Base-by-base conservation (phyloP, 2,888 invertebrate species). In the Sarcophaga carnaria region DNA sequence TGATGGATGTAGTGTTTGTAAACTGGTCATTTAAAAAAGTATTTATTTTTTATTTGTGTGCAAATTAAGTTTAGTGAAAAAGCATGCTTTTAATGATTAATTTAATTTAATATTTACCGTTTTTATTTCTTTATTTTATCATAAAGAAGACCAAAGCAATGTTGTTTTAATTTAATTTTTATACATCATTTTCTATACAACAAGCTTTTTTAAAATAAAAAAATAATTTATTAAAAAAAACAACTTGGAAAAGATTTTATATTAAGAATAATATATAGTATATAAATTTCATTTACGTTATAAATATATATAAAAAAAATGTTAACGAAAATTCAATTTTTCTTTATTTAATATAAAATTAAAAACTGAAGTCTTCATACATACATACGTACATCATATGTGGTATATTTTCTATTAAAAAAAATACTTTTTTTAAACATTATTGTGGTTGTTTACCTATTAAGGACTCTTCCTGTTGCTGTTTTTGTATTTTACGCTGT, bases 401-500 rank as follows among this genome's bases (percentile, higher is more conserved):
- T n/a, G 3, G n/a, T 62, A 62, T 62, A 63, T 64, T 75, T 76
- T 54, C 54, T 22, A 8, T 76, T 54, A 37, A 66, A 66, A 66
- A 70, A 59, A 80, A 27, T 49, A 63, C 25, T 45, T 20, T 66
- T 59, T 37, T 64, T 64, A 70, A 78, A 63, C 72, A 80, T 76
- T 85, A 80, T 75, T 88, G 80, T n/a, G 86, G 81, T 72, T 90
- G 90, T 86, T 90, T 91, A 27, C 90, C 93, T 86, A 93, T 93
- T 63, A 93, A 90, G 63, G 93, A 91, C 89, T 93, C 93, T 89
- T 93, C 93, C 54, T 92, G 92, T 82, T 91, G 92, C 87, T 92
- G 92, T 85, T 91, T 92, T 86, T 93, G 92, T 67, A 92, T 85
- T 89, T 91, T 93, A 14, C 91, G 91, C 75, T 92, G 91, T 82